Conservation (phyloP, 30 jellyfish, hydroid and myxozoan genomes). For the Mastigias papua region DNA sequence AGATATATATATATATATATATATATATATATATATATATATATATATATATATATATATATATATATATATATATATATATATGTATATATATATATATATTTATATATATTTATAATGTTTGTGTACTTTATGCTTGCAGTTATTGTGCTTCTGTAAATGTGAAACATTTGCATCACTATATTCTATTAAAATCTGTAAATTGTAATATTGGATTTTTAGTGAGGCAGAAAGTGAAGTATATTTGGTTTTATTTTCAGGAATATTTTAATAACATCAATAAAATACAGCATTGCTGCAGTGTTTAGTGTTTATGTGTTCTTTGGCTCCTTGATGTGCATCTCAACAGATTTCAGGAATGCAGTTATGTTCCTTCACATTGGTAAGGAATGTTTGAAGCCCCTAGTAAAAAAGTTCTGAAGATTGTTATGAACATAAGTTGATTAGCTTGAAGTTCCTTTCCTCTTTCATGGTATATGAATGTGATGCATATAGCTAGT, state of each 20-base stretch:
- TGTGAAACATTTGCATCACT: too few species aligned
- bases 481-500: too few species aligned
- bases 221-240: not conserved
- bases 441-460: too few species aligned
- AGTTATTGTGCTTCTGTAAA: too few species aligned
- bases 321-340: constrained; percentile 66
- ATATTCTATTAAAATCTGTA: not conserved
- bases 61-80: too few species aligned
- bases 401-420: too few species aligned
- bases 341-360: constrained; percentile 64
- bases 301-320: constrained; percentile 32
- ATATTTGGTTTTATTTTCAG: constrained; percentile 2
- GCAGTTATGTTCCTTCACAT: constrained; percentile 46
- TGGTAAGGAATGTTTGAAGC: constrained; percentile 8
- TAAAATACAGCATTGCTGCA: constrained; percentile 38
- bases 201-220: not conserved
- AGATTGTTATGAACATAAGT: too few species aligned
- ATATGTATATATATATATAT: too few species aligned
- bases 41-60: too few species aligned
- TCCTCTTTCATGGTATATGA: too few species aligned
- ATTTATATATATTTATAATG: too few species aligned
- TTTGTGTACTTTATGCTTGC: not conserved
- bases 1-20: constrained; percentile 25
- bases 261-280: not conserved
- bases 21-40: not conserved